These are phyloP conservation scores for Hyposoter dolosus DNA, from an alignment of 2,888 invertebrate species.

Conservation along the genomic window DNA sequence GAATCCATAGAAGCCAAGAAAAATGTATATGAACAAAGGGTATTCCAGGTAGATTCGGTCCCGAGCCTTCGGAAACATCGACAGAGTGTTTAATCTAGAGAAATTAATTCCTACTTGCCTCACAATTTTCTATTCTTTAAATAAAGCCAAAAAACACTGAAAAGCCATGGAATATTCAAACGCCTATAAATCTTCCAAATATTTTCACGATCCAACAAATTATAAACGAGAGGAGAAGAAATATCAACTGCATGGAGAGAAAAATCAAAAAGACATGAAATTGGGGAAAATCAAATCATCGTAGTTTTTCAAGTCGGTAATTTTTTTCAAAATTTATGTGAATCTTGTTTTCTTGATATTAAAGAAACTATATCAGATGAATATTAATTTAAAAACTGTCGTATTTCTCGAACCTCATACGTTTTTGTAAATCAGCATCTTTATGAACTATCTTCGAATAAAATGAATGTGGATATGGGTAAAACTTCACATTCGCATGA, in stretches of 20 bases:
- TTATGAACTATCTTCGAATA: neutral
- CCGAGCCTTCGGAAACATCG: neutral
- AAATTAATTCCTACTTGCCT: neutral
- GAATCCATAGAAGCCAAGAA: neutral
- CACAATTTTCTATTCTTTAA: neutral
- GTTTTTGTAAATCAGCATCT: neutral
- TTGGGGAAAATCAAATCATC: neutral
- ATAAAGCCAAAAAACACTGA: neutral
- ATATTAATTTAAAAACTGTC: neutral
- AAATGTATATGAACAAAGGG: constrained; percentile 9
- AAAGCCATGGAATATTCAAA: neutral
- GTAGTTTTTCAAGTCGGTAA: neutral
- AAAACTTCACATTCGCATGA: neutral
- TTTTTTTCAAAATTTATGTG: neutral
- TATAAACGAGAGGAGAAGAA: neutral
- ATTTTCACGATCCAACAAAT: neutral
- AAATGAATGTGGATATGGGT: neutral
- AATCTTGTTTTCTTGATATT: neutral
- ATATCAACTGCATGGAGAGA: neutral
- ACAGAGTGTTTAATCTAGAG: neutral
- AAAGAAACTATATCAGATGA: neutral
- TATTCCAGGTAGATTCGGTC: constrained; percentile 1
- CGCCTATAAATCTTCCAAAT: neutral
- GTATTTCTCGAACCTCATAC: neutral
- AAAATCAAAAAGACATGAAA: neutral